Percentiles rank a stretch among this genome's conserved stretches.
Evolutionary conservation across 2,113 vertebrate genomes (phyloP).

Genomic region (Rhipidura dahli): DNA sequence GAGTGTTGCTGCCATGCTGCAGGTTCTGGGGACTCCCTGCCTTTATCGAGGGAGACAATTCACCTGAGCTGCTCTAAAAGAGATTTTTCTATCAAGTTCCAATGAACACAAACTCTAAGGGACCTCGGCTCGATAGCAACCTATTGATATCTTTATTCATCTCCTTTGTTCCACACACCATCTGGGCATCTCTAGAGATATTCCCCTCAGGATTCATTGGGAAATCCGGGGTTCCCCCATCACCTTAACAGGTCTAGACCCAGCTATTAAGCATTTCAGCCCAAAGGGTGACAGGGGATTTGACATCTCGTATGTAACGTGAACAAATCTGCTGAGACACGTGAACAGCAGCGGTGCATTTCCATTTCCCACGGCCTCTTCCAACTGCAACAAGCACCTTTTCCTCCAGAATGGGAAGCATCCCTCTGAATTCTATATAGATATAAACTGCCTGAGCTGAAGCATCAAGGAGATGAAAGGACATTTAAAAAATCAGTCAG

Average conservation of each 20-base stretch:
- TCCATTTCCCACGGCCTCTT: not conserved
- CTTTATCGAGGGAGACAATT: not conserved
- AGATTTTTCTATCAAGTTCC: not conserved
- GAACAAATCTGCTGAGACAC: conserved; percentile 6
- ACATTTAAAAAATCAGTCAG: not conserved
- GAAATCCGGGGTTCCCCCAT: not conserved
- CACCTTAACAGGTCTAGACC: not conserved
- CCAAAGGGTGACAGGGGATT: conserved; percentile 12
- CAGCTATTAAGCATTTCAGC: conserved; percentile 10
- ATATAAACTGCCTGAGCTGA: not conserved
- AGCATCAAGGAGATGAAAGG: not conserved
- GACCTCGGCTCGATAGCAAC: not conserved
- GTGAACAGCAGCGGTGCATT: not conserved
- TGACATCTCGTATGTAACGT: conserved; percentile 7
- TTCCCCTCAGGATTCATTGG: not conserved
- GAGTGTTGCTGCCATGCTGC: not conserved
- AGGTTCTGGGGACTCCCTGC: not conserved
- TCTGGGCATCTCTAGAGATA: not conserved
- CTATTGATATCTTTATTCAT: not conserved
- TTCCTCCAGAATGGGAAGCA: not conserved
- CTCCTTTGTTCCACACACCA: not conserved
- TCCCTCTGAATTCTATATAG: not conserved
- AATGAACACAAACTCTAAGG: not conserved
- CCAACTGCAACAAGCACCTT: not conserved
- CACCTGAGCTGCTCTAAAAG: not conserved